Conservation (phyloP, 2,113 vertebrate genomes). For the Alces alces region DNA sequence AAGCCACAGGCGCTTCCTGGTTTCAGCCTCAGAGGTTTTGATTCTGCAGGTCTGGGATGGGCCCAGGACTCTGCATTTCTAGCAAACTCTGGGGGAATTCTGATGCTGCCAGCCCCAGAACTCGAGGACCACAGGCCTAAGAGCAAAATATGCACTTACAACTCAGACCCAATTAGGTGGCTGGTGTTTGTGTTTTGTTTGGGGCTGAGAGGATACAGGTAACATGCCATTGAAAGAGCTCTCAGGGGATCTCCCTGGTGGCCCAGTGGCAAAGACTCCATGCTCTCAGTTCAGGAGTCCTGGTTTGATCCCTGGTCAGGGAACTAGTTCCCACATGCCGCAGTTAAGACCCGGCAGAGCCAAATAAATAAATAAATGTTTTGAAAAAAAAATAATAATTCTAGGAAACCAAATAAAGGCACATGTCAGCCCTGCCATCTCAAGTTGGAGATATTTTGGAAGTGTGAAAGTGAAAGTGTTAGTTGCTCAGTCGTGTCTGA, state of each 20-base stretch:
- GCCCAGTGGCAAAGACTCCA: neutral
- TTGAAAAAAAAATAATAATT: neutral
- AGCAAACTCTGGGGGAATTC: neutral
- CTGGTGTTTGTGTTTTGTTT: neutral
- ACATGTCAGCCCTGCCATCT: neutral
- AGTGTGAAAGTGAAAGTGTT: neutral
- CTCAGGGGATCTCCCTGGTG: neutral
- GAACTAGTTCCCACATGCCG: neutral
- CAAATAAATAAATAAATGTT: neutral
- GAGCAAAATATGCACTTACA: neutral
- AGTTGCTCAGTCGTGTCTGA: neutral
- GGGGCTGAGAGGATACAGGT: rapidly evolving
- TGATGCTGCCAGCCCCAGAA: neutral
- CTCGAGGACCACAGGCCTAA: neutral
- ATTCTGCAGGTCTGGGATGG: neutral
- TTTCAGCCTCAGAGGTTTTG: neutral
- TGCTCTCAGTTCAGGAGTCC: neutral
- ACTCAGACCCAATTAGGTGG: neutral
- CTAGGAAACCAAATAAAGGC: neutral
- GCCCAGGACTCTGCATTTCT: neutral
- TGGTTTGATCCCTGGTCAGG: neutral
- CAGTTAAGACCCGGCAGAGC: neutral
- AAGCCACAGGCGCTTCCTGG: neutral
- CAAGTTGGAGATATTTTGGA: neutral
- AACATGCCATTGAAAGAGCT: neutral